Percentiles rank a stretch among this genome's conserved stretches.
phyloP scores from a whole-genome alignment of 2,113 vertebrate genomes.

The Urocolius indicus region DNA sequence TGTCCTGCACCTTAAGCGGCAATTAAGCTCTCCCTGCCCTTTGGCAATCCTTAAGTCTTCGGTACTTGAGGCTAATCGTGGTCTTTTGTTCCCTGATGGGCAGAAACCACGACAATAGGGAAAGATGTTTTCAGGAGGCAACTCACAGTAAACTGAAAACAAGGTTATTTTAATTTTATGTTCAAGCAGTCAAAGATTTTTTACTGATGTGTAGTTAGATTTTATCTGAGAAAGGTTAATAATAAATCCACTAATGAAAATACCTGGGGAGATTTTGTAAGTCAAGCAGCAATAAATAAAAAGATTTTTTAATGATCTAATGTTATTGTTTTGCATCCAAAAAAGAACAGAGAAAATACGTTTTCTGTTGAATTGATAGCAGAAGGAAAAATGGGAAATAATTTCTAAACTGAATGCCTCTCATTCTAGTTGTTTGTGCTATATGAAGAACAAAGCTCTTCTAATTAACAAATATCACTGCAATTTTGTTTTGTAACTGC shows the following conservation, averaged over 20 bases:
- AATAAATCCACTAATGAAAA: neutral
- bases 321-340: neutral
- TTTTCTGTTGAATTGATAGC: neutral
- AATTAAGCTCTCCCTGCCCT: too few relatives aligned
- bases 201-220: neutral
- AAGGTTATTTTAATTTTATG: constrained; percentile 14
- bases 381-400: neutral
- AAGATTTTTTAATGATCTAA: neutral
- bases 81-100: too few relatives aligned
- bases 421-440: neutral
- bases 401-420: neutral
- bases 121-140: neutral
- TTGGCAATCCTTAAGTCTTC: too few relatives aligned
- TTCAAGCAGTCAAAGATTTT: neutral
- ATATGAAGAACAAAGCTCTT: neutral
- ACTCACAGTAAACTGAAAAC: neutral
- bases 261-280: neutral
- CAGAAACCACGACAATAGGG: too few relatives aligned
- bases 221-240: constrained; percentile 11
- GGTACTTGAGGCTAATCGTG: too few relatives aligned
- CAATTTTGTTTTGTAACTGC: neutral
- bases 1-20: too few relatives aligned
- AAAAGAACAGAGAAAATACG: neutral
- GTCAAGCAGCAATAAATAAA: constrained; percentile 8
- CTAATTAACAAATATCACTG: neutral